Evolutionary conservation across 2,888 invertebrate genomes (phyloP), one percentile per base, ranked within the genome.

Genomic region (Aradus depressus): DNA sequence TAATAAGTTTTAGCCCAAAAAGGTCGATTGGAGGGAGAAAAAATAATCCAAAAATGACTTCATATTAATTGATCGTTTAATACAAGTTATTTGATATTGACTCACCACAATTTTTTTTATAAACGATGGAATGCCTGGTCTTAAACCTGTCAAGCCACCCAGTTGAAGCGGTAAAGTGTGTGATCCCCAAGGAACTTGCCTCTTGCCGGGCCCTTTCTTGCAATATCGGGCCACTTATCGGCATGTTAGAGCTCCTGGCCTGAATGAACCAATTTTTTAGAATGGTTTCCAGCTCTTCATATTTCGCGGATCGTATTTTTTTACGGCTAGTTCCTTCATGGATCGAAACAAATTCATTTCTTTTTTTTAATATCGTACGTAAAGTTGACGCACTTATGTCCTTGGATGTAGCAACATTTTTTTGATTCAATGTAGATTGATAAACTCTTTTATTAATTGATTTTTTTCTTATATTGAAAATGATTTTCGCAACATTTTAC

Each of bases 211-310:
- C 26, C 6, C 22, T 44, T 6, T 44, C 26, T 44, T 26, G 16
- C 12, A 44, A 22, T 26, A 44, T 44, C 26, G 14, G 44, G 4
- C 44, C 44, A 44, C 44, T 44, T 16, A 44, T 44, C 22, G 6
- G 44, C 14, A 44, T 26, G 35, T 34, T n/a, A 34, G 35, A 34
- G 4, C 35, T 34, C 12, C 35, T 34, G 35, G 35, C 12, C 16
- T 25, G 22, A n/a, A 21, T 19, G n/a, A 41, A 41, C 41, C 41
- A 41, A 23, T 41, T 41, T 19, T 41, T 6, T 23, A 41, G 23
- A 41, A 41, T 41, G 41, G 19, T 23, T 41, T 41, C 41, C 23
- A 41, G 23, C 41, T 41, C 21, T 23, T 41, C 41, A 41, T 41
- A 8, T 41, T 41, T 41, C 6, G 21, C 18, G 12, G 4, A 34